Conservation (phyloP, 2,888 invertebrate species). For the Norana najaformis region DNA sequence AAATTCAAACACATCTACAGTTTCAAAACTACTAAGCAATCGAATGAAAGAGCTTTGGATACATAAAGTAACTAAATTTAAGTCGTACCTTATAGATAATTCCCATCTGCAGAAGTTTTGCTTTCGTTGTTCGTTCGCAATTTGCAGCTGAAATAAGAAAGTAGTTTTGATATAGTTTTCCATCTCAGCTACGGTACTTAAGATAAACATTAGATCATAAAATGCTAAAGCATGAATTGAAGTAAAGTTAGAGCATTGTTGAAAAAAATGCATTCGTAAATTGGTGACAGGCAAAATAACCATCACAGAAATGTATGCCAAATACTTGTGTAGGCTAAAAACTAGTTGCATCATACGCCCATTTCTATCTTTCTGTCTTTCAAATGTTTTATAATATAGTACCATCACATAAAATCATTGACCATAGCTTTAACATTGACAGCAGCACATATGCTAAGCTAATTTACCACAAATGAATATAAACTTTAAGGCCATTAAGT, state of each 20-base stretch:
- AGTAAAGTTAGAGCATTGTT: neutral
- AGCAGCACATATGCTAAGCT: neutral
- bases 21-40: neutral
- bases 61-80: neutral
- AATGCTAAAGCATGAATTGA: neutral
- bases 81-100: slow-evolving; percentile 55
- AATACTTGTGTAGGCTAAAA: neutral
- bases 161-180: neutral
- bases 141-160: slow-evolving; percentile 50
- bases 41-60: neutral
- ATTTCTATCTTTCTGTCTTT: neutral
- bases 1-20: neutral
- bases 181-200: neutral
- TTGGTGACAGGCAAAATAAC: neutral
- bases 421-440: neutral
- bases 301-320: neutral
- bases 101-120: slow-evolving; percentile 54
- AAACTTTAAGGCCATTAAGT: too few relatives aligned
- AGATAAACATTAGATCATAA: neutral
- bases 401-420: neutral
- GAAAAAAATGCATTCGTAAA: too few relatives aligned
- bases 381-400: neutral
- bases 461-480: too few relatives aligned
- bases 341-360: neutral
- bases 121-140: slow-evolving; percentile 55